Conservation (phyloP, 2,797 vertebrate genomes). For the Cuniculus paca region DNA sequence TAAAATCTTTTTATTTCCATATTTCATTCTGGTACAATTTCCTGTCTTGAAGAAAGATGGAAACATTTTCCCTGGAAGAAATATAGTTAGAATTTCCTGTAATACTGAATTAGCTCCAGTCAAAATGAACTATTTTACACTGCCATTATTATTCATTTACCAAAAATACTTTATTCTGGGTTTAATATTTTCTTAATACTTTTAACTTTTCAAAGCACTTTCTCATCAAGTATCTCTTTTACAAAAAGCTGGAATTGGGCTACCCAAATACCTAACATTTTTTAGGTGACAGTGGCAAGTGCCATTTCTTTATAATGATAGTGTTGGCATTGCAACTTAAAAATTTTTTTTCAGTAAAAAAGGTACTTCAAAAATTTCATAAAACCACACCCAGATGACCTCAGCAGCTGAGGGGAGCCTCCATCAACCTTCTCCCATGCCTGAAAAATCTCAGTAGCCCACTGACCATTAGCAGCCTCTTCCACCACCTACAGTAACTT, state of each 20-base stretch:
- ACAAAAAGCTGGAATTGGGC: background rate
- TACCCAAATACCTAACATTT: background rate
- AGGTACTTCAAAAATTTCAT: background rate
- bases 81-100: conserved; percentile 83
- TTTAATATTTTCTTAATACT: conserved; percentile 80
- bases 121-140: conserved; percentile 79
- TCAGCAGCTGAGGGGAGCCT: too few relatives aligned
- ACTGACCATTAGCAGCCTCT: too few relatives aligned
- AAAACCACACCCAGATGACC: background rate
- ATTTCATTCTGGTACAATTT: conserved; percentile 78
- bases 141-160: conserved; percentile 82
- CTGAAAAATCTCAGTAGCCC: too few relatives aligned
- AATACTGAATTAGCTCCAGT: conserved; percentile 79
- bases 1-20: conserved; percentile 60
- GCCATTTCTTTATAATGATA: conserved; percentile 19
- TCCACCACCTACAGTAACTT: too few relatives aligned
- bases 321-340: conserved; percentile 32
- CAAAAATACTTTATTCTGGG: conserved; percentile 83
- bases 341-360: conserved; percentile 37
- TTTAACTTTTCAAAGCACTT: conserved; percentile 63
- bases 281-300: background rate
- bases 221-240: conserved; percentile 32
- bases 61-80: conserved; percentile 81
- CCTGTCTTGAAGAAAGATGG: conserved; percentile 82
- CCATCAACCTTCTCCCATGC: too few relatives aligned